A percentile compares a stretch with the other conserved stretches of the same genome.
Conservation (phyloP, 92 coral and sea anemone species). For the Palythoa grandis region DNA sequence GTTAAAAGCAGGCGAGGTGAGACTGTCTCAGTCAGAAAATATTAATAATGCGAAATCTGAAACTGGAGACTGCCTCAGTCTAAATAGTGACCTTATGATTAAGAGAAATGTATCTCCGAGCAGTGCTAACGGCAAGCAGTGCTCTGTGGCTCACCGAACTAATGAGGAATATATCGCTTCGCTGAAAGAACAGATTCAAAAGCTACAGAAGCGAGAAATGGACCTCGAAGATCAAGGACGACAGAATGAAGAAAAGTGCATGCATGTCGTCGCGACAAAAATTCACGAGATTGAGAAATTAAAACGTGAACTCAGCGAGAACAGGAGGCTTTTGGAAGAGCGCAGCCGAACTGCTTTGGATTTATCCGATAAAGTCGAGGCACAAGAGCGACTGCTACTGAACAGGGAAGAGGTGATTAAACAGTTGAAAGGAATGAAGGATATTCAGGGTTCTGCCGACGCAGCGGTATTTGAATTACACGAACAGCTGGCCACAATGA, state of each 20-base stretch:
- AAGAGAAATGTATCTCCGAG: neutral
- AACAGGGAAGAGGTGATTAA: conserved; percentile 63
- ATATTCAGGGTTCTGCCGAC: conserved; percentile 55
- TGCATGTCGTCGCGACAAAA: conserved; percentile 60
- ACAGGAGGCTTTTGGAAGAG: conserved; percentile 48
- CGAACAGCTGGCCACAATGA: conserved; percentile 47
- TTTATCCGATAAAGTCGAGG: conserved; percentile 58
- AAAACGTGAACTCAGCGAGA: conserved; percentile 50
- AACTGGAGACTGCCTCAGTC: conserved; percentile 1
- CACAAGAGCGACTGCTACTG: conserved; percentile 53
- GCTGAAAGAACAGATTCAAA: conserved; percentile 39
- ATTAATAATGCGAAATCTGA: conserved; percentile 1
- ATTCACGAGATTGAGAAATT: conserved; percentile 59
- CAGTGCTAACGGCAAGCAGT: neutral
- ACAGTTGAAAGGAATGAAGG: conserved; percentile 56
- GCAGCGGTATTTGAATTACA: conserved; percentile 53
- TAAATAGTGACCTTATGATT: neutral
- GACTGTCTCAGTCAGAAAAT: conserved; percentile 8
- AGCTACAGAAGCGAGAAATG: conserved; percentile 32
- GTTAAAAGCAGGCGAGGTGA: neutral
- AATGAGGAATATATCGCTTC: conserved; percentile 19
- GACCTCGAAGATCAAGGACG: conserved; percentile 60
- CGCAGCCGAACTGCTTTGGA: conserved; percentile 53
- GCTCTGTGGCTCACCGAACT: neutral
- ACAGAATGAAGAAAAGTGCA: conserved; percentile 63